Evolutionary conservation across 37 sponge, comb jelly and placozoan genomes (phyloP), one percentile per base, ranked within the genome.

Genomic region (Crambe crambe): DNA sequence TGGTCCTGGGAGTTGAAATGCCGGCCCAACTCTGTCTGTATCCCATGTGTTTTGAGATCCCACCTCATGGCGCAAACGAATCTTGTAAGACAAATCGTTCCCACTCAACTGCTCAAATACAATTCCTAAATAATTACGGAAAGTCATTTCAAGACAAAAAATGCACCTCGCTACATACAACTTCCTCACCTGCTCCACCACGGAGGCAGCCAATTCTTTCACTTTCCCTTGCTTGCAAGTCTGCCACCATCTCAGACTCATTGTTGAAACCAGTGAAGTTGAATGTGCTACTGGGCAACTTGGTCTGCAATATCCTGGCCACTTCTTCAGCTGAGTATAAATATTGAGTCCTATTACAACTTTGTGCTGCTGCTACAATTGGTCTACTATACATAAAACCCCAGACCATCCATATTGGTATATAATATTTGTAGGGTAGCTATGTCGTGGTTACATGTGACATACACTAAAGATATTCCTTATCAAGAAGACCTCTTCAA

Each of bases 1-100:
- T 2, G 92, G 79, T 59, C 92, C 92, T 56, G 83, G 75, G 20
- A 56, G 36, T 29, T 73, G 8, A 35, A 83, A 68, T 15, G 25
- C 3, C 1, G 84, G 80, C 1, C 62, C 74, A 54, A 74, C 44
- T 0, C 32, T 10, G 0, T 39, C 20, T 0, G 92, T 91, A 32
- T 23, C 1, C 87, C 92, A 83, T 0, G 92, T 64, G 44, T 83
- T 44, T 4, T 30, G 29, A 23, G 31, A 21, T 1, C 86, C 86
- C 40, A 83, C 85, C 29, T 90, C 86, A 68, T 91, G 87, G 34
- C 80, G 71, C 20, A 85, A 80, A 26, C 92, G 68, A 21, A 91
- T 78, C 44, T 74, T 83, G 80, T 86, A 77, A 43, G 78, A 65
- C 10, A 91, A 5, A 8, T 79, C 76, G 42, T 35, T 43, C 0